These are phyloP conservation scores for Eubasilissa regina DNA, from an alignment of 1,140 invertebrate species.

Conservation along the genomic window DNA sequence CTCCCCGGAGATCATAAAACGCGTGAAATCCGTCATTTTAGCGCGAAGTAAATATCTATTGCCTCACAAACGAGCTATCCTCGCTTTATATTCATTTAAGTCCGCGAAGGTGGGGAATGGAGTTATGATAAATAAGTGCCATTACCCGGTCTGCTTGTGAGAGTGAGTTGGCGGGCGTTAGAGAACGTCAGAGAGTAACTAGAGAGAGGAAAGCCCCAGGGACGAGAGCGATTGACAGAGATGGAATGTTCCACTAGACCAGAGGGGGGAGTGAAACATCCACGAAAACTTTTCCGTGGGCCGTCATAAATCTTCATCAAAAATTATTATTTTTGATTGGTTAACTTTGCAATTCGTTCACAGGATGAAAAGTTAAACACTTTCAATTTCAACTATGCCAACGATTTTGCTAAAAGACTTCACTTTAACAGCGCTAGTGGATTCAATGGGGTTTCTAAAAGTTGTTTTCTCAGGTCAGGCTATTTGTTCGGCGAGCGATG, in stretches of 20 bases:
- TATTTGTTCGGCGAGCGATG: background rate
- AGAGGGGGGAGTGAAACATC: conserved; percentile 25
- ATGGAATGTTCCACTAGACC: conserved; percentile 38
- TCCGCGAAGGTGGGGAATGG: conserved; percentile 49
- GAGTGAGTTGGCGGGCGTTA: conserved; percentile 13
- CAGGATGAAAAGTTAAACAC: conserved; percentile 54
- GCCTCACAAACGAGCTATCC: conserved; percentile 55
- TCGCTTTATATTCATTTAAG: conserved; percentile 60
- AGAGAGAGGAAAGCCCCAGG: conserved; percentile 38
- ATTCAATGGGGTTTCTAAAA: conserved; percentile 28
- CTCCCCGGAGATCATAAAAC: background rate
- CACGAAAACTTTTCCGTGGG: conserved; percentile 48
- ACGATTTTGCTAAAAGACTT: conserved; percentile 37
- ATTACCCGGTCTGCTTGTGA: conserved; percentile 49
- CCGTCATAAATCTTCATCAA: conserved; percentile 60
- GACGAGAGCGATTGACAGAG: conserved; percentile 50
- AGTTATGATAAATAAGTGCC: conserved; percentile 59
- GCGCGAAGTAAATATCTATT: conserved; percentile 56
- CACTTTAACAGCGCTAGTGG: background rate
- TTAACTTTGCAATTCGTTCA: conserved; percentile 57
- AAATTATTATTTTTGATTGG: conserved; percentile 60
- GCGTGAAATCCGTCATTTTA: conserved; percentile 50
- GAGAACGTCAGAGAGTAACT: conserved; percentile 26
- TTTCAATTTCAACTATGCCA: conserved; percentile 46
- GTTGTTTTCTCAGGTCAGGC: background rate